Percentiles rank a stretch among this genome's conserved stretches.
Evolutionary conservation across 2,113 vertebrate species (phyloP).

Genomic region (Arenaria interpres): DNA sequence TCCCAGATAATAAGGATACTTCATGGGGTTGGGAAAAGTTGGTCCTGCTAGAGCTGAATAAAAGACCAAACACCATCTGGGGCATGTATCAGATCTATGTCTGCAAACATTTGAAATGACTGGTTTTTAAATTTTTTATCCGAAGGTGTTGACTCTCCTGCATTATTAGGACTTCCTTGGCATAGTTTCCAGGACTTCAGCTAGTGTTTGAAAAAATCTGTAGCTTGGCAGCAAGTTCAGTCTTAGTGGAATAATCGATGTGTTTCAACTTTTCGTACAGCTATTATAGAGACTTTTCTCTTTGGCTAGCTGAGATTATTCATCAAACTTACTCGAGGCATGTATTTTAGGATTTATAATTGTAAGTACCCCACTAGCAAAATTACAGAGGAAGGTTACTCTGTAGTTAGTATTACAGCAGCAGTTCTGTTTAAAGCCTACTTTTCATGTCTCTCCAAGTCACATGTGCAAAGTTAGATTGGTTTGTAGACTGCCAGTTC

Average conservation of each 20-base stretch:
- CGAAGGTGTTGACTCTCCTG: background rate
- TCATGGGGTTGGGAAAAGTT: background rate
- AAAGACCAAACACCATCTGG: background rate
- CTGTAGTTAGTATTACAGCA: background rate
- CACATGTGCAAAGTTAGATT: background rate
- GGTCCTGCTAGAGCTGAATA: background rate
- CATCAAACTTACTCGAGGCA: background rate
- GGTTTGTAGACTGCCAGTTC: background rate
- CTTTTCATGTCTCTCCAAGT: background rate
- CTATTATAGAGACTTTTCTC: background rate
- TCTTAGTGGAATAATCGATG: background rate
- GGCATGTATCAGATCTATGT: background rate
- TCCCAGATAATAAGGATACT: background rate
- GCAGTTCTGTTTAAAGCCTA: background rate
- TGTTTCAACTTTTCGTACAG: background rate
- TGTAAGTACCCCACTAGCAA: background rate
- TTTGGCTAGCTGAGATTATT: background rate
- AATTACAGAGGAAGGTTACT: background rate
- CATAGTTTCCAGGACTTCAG: background rate
- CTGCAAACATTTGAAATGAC: background rate
- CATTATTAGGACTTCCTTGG: background rate
- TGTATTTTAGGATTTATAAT: background rate
- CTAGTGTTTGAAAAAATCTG: background rate
- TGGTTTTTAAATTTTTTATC: background rate
- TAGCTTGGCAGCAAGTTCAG: background rate